phyloP scores from a whole-genome alignment of 2,113 vertebrate genomes.

The Tachycineta bicolor region DNA sequence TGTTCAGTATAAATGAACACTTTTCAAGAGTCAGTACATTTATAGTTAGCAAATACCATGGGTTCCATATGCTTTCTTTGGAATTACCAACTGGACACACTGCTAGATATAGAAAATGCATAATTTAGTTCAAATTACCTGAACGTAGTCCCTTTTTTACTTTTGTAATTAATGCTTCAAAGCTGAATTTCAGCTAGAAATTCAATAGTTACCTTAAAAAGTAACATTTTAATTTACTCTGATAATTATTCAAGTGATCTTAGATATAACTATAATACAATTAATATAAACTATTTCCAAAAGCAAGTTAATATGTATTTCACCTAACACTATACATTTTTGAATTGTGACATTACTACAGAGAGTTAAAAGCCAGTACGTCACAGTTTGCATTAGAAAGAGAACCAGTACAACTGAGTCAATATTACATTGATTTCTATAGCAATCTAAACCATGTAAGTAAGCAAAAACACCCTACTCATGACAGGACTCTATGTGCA shows the following conservation, averaged over 20 bases:
- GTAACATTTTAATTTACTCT: not conserved
- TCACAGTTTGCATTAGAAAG: not conserved
- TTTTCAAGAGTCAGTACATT: not conserved
- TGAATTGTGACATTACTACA: not conserved
- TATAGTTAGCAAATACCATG: not conserved
- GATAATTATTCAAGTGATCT: not conserved
- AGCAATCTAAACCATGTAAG: not conserved
- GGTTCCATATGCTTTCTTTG: not conserved
- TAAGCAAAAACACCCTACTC: not conserved
- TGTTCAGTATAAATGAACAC: not conserved
- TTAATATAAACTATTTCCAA: not conserved
- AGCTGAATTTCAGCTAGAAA: not conserved
- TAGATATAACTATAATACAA: not conserved
- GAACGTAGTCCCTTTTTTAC: not conserved
- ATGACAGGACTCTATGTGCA: fast-evolving
- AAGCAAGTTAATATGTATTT: not conserved
- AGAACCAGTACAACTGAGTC: not conserved
- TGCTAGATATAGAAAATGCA: not conserved
- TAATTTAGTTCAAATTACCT: not conserved
- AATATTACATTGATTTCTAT: not conserved
- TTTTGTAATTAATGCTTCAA: not conserved
- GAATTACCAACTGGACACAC: not conserved
- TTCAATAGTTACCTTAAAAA: not conserved
- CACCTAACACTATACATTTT: not conserved
- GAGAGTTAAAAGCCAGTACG: not conserved